Percentiles rank a stretch among this genome's conserved stretches.
phyloP scores from a whole-genome alignment of 2,113 vertebrate genomes.

The Cyanoderma ruficeps region DNA sequence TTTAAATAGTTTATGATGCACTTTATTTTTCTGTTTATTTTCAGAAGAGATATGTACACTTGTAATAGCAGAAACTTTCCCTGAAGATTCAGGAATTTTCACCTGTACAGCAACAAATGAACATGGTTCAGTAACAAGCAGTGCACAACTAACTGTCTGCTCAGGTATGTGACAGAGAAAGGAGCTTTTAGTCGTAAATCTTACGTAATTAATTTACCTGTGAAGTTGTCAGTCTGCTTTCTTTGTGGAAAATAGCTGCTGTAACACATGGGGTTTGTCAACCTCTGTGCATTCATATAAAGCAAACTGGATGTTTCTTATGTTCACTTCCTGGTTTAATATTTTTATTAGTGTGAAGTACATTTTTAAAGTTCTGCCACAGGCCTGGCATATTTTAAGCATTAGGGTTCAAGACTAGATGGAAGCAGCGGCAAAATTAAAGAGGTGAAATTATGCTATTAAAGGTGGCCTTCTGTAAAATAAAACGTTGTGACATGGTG shows the following conservation, averaged over 20 bases:
- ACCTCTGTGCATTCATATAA: background rate
- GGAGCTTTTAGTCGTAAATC: background rate
- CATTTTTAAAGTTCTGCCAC: background rate
- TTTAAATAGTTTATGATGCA: background rate
- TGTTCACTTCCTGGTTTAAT: background rate
- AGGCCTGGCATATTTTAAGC: background rate
- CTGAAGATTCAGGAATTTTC: conserved; percentile 92
- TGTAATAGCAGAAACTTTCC: conserved; percentile 81
- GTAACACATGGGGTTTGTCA: background rate
- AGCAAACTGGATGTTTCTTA: background rate
- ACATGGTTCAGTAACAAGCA: conserved; percentile 84
- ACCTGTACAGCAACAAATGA: conserved; percentile 87
- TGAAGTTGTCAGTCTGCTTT: background rate
- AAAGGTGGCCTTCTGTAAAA: background rate
- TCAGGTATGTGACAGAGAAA: conserved; percentile 76
- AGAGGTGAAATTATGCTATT: background rate
- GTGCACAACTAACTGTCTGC: conserved; percentile 82
- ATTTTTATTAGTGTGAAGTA: background rate
- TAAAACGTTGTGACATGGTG: background rate
- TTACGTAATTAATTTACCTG: background rate
- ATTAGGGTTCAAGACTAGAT: conserved; percentile 52
- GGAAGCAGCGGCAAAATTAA: conserved; percentile 71
- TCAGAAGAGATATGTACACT: conserved; percentile 97
- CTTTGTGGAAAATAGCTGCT: background rate
- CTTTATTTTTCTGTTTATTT: conserved; percentile 40